Percentiles rank a stretch among this genome's conserved stretches.
Evolutionary conservation across 2,797 vertebrate species (phyloP).

Genomic region (Rhinichthys osculus): DNA sequence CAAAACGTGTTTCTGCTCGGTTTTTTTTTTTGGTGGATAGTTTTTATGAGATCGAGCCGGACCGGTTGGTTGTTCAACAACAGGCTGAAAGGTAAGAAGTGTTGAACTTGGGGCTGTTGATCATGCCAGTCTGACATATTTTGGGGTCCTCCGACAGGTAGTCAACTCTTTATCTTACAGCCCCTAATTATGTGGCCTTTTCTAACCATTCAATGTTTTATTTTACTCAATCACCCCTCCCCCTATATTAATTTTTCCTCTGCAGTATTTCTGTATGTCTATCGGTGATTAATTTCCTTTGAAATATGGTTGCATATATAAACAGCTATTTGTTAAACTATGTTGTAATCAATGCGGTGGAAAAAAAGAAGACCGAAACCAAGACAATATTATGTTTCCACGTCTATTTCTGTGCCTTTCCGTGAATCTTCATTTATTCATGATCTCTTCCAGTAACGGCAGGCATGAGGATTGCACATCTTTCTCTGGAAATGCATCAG

Average conservation of each 20-base stretch:
- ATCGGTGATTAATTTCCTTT: background rate
- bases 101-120: constrained; percentile 28
- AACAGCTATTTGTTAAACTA: background rate
- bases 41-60: background rate
- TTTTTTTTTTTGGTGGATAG: background rate
- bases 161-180: constrained; percentile 14
- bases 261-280: constrained; percentile 7
- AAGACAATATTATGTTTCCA: background rate
- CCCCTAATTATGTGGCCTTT: background rate
- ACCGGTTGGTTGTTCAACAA: background rate
- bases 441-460: background rate
- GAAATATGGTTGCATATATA: background rate
- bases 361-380: background rate
- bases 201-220: background rate
- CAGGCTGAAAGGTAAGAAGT: constrained; percentile 38
- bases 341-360: background rate
- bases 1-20: background rate
- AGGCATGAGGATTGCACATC: constrained; percentile 27
- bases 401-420: background rate
- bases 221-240: background rate
- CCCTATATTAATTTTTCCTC: background rate
- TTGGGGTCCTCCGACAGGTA: constrained; percentile 54
- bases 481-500: constrained; percentile 41
- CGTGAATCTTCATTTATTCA: background rate
- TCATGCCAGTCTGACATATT: constrained; percentile 26